A percentile compares a stretch with the other conserved stretches of the same genome.
Evolutionary conservation across 2,113 vertebrate genomes (phyloP).

Genomic region (Pithys albifrons): DNA sequence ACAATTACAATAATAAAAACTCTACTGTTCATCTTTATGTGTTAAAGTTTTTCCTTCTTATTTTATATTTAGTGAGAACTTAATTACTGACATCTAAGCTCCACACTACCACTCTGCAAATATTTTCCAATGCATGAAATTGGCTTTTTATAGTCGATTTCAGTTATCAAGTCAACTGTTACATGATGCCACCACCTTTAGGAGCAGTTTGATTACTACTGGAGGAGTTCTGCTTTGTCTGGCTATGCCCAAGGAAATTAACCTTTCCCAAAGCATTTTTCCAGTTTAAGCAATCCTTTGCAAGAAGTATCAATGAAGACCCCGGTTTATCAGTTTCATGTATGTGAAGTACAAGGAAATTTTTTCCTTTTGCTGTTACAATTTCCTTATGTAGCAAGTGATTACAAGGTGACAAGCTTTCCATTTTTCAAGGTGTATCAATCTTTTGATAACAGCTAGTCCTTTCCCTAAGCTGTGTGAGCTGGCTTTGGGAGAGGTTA

Average conservation of each 20-base stretch:
- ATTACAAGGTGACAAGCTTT: constrained; percentile 48
- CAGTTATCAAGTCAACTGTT: not conserved
- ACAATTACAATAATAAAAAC: not conserved
- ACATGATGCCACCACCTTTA: not conserved
- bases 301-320: not conserved
- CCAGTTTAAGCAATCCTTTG: not conserved
- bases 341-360: not conserved
- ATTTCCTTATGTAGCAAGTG: not conserved
- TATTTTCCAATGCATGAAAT: not conserved
- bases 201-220: not conserved
- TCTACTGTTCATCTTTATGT: not conserved
- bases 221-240: not conserved
- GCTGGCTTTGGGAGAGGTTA: not conserved
- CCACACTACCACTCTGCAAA: not conserved
- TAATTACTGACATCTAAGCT: not conserved
- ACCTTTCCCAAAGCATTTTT: not conserved
- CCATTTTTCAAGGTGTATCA: not conserved
- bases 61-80: not conserved
- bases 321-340: not conserved
- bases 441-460: not conserved
- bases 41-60: not conserved
- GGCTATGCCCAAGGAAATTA: not conserved
- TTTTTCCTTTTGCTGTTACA: not conserved
- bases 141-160: not conserved
- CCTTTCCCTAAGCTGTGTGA: not conserved